Evolutionary conservation across 2,797 vertebrate species (phyloP).

Genomic region (Phoebastria nigripes): DNA sequence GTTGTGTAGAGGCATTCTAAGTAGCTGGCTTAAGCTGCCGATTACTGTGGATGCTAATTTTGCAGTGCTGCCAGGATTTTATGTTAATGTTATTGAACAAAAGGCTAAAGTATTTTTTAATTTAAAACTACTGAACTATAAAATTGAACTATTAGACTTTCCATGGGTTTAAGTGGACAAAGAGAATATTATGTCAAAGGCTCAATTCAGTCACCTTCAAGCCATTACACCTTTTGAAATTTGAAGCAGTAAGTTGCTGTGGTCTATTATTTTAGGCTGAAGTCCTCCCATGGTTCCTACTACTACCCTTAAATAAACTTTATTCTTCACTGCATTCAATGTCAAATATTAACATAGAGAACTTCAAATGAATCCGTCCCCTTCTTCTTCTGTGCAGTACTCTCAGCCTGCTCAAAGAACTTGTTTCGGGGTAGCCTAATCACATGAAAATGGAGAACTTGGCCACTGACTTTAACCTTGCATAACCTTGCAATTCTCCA

Average conservation of each 20-base stretch:
- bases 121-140: constrained; percentile 71
- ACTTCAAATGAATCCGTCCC: not conserved
- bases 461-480: not conserved
- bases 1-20: not conserved
- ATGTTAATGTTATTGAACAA: constrained; percentile 69
- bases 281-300: not conserved
- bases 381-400: not conserved
- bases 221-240: constrained; percentile 39
- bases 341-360: not conserved
- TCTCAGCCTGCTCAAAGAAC: not conserved
- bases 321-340: not conserved
- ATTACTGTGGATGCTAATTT: constrained; percentile 64
- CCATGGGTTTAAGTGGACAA: constrained; percentile 52
- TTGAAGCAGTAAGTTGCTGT: not conserved
- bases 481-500: not conserved
- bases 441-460: not conserved
- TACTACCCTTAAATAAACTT: constrained; percentile 12
- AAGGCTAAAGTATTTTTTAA: constrained; percentile 67
- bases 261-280: constrained; percentile 25
- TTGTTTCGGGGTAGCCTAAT: not conserved
- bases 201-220: constrained; percentile 66
- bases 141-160: constrained; percentile 67
- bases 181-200: constrained; percentile 58
- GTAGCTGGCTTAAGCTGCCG: constrained; percentile 36
- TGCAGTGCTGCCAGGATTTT: constrained; percentile 48